Conservation (phyloP, 1,140 invertebrate genomes). For the Drosophila athabasca region DNA sequence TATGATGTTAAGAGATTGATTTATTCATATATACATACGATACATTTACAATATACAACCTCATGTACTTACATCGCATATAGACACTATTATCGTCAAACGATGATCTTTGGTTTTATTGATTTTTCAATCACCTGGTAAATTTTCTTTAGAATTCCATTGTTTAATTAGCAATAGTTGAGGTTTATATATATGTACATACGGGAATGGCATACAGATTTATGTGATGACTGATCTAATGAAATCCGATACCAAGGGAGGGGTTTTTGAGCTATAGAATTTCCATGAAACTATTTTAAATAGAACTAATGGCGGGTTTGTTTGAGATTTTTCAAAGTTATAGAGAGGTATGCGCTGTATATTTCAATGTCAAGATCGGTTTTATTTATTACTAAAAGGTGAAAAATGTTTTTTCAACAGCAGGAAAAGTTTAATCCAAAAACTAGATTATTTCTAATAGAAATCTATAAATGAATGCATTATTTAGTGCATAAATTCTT, state of each 20-base stretch:
- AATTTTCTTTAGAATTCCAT: constrained; percentile 72
- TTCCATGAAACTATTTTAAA: too few species aligned
- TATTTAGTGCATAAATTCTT: too few species aligned
- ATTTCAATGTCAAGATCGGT: too few species aligned
- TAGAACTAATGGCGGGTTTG: too few species aligned
- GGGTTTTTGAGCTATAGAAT: neutral
- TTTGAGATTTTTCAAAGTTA: too few species aligned
- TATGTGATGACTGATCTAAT: constrained; percentile 25
- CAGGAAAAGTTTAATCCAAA: too few species aligned
- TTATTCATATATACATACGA: constrained; percentile 38
- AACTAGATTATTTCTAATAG: too few species aligned
- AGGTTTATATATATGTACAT: constrained; percentile 10
- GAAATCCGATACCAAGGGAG: neutral
- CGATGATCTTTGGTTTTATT: constrained; percentile 43
- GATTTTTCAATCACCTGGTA: constrained; percentile 60
- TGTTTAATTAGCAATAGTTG: constrained; percentile 54
- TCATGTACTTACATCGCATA: constrained; percentile 24
- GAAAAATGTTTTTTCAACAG: too few species aligned
- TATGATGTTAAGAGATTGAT: constrained; percentile 46
- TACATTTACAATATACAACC: constrained; percentile 8
- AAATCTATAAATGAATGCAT: too few species aligned
- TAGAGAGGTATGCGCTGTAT: too few species aligned
- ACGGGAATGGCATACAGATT: neutral
- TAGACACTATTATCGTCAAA: constrained; percentile 22
- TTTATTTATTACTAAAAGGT: too few species aligned